These are phyloP conservation scores for Lycia hirtaria DNA, from an alignment of 2,888 invertebrate species.

Conservation along the genomic window DNA sequence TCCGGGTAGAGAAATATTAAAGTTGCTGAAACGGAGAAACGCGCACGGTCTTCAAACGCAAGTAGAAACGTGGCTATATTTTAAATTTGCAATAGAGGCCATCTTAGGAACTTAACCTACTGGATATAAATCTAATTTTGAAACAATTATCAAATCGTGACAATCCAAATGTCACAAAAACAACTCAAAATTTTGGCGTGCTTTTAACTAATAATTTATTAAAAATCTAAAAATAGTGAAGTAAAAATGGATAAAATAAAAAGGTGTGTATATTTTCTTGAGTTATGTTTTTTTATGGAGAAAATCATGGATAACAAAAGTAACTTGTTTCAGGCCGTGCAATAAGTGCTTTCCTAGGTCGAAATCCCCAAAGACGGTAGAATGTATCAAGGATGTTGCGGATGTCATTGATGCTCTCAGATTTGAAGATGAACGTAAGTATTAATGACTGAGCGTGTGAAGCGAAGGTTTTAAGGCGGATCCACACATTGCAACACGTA, in stretches of 20 bases:
- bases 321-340: slow-evolving; percentile 54
- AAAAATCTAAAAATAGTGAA: neutral
- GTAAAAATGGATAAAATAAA: slow-evolving; percentile 6
- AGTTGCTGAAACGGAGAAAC: too few species aligned
- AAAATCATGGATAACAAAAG: neutral
- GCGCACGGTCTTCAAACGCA: too few species aligned
- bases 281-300: neutral
- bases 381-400: slow-evolving; percentile 64
- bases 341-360: slow-evolving; percentile 57
- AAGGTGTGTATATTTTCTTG: neutral
- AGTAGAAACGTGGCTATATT: too few species aligned
- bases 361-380: slow-evolving; percentile 48
- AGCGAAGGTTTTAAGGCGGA: too few species aligned
- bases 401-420: slow-evolving; percentile 71
- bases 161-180: neutral
- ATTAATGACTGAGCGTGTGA: neutral
- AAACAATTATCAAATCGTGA: slow-evolving; percentile 19
- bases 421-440: slow-evolving; percentile 59
- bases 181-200: slow-evolving; percentile 7
- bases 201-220: neutral
- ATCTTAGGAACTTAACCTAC: slow-evolving; percentile 1
- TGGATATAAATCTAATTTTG: slow-evolving; percentile 27
- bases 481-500: too few species aligned
- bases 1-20: too few species aligned
- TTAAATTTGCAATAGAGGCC: neutral